Evolutionary conservation across 2,797 vertebrate genomes (phyloP).

Genomic region (Protosalanx chinensis): DNA sequence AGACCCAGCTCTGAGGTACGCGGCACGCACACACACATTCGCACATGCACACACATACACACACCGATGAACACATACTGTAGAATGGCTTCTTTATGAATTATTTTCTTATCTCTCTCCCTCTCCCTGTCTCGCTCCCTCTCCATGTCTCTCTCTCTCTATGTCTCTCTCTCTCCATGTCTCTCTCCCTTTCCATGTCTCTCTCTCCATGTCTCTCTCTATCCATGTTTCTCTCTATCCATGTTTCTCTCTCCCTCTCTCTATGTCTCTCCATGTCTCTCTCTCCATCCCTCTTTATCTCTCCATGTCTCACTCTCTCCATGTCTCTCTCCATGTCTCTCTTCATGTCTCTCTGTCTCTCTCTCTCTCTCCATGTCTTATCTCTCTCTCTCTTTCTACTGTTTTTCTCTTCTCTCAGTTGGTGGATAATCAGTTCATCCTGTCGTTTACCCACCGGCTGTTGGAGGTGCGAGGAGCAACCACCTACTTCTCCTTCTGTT

Average conservation of each 20-base stretch:
- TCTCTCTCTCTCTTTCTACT: no score
- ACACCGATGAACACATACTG: not conserved
- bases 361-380: no score
- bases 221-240: no score
- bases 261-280: no score
- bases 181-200: not conserved
- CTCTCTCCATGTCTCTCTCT: no score
- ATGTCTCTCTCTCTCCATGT: not conserved
- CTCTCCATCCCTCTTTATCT: no score
- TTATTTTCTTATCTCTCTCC: not conserved
- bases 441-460: constrained; percentile 92
- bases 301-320: no score
- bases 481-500: constrained; percentile 96
- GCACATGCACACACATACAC: not conserved
- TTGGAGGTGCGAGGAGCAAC: constrained; percentile 83
- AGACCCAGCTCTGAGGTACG: constrained; percentile 88
- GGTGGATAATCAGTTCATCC: constrained; percentile 89
- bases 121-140: no score
- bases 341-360: not conserved
- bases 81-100: not conserved
- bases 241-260: no score
- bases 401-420: constrained; percentile 67
- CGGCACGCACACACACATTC: not conserved
- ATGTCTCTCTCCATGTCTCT: no score
- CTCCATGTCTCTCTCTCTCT: no score